Evolutionary conservation across 2,888 invertebrate genomes (phyloP).

Genomic region (Elysia crispata): DNA sequence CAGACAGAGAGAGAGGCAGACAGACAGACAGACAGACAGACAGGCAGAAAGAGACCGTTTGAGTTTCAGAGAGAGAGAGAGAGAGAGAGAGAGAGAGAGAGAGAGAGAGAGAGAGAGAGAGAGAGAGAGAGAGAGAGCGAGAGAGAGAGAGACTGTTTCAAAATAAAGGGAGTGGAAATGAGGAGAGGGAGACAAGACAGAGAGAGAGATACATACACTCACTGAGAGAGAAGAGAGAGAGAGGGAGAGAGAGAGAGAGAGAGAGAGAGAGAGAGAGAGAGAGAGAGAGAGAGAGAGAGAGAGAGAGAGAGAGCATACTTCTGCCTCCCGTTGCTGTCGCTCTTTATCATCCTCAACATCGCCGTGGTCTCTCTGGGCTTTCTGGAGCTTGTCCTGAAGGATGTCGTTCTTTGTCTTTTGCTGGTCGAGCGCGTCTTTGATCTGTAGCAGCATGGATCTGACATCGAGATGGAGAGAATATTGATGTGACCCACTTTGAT

Average conservation of each 20-base stretch:
- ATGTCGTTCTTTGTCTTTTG: slow-evolving; percentile 56
- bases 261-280: slow-evolving; percentile 33
- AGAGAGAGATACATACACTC: too few relatives aligned
- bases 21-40: slow-evolving; percentile 17
- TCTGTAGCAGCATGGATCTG: slow-evolving; percentile 45
- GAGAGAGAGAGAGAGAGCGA: background rate
- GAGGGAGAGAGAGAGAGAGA: slow-evolving; percentile 20
- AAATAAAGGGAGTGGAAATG: too few relatives aligned
- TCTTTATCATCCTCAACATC: slow-evolving; percentile 32
- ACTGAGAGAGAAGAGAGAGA: slow-evolving; percentile 31
- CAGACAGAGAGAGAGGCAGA: slow-evolving; percentile 31
- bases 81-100: background rate
- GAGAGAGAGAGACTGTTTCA: slow-evolving; percentile 27
- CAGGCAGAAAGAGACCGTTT: slow-evolving; percentile 31
- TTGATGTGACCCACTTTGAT: background rate
- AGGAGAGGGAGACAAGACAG: slow-evolving; percentile 31
- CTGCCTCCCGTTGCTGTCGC: slow-evolving; percentile 3
- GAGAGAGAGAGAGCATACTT: slow-evolving; percentile 17
- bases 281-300: slow-evolving; percentile 32
- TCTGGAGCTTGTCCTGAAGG: slow-evolving; percentile 50
- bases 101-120: slow-evolving; percentile 36
- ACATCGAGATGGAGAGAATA: too few relatives aligned
- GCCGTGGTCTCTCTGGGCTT: slow-evolving; percentile 40
- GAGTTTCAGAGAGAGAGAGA: background rate
- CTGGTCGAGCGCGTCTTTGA: slow-evolving; percentile 48